Conservation (phyloP, 2,797 vertebrate species). For the Linurgus olivaceus region DNA sequence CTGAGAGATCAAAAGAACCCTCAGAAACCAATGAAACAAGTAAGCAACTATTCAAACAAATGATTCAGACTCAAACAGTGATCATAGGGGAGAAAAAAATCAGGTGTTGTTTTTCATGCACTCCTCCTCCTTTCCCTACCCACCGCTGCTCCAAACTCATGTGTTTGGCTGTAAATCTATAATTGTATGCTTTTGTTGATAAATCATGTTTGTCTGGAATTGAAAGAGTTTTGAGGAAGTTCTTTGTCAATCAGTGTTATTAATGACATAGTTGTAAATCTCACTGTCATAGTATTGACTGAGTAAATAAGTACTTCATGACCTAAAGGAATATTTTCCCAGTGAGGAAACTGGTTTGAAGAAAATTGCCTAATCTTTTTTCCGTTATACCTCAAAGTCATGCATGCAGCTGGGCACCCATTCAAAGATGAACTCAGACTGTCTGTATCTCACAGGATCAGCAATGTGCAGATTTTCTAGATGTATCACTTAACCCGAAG, state of each 20-base stretch:
- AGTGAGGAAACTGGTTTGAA: neutral
- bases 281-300: neutral
- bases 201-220: neutral
- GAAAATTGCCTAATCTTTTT: neutral
- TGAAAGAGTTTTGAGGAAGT: conserved; percentile 29
- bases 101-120: neutral
- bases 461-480: neutral
- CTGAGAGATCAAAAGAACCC: neutral
- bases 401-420: neutral
- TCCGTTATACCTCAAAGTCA: neutral
- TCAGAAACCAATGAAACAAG: neutral
- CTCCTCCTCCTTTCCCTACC: neutral
- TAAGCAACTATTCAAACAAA: neutral
- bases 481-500: neutral
- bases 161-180: neutral
- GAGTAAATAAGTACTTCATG: conserved; percentile 8
- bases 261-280: neutral
- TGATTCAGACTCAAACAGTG: neutral
- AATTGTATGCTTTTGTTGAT: neutral
- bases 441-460: neutral
- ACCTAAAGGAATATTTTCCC: neutral
- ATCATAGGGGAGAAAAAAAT: accelerated
- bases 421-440: neutral
- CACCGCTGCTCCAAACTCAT: accelerated
- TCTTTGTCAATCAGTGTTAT: conserved; percentile 10